These are phyloP conservation scores for Proctacanthus coquilletti DNA, from an alignment of 1,140 invertebrate species.

Conservation along the genomic window DNA sequence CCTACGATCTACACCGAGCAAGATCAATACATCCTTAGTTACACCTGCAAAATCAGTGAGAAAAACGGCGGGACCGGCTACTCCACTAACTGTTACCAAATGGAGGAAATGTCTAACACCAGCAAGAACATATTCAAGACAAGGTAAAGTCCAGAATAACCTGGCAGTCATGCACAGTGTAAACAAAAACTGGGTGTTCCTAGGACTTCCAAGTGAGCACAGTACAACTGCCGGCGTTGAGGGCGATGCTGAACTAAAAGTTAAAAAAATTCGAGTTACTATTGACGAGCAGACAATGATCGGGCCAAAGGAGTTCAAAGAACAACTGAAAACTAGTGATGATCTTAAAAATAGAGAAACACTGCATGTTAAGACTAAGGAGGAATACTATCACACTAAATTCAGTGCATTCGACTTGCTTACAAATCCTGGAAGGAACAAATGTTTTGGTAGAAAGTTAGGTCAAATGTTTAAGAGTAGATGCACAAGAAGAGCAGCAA, in stretches of 20 bases:
- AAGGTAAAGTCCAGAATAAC: no score
- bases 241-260: background rate
- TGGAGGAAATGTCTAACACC: conserved; percentile 2
- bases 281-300: background rate
- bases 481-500: background rate
- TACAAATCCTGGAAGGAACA: background rate
- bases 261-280: background rate
- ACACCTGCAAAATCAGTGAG: background rate
- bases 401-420: background rate
- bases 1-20: background rate
- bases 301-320: background rate
- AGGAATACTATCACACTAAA: background rate
- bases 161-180: no score
- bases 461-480: background rate
- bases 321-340: background rate
- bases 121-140: background rate
- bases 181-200: background rate
- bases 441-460: background rate
- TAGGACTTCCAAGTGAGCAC: background rate
- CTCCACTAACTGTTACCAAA: background rate
- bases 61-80: background rate
- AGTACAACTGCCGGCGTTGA: background rate
- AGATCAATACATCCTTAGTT: background rate
- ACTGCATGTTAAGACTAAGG: background rate
- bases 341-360: background rate